Evolutionary conservation across 2,113 vertebrate genomes (phyloP), one percentile per base, ranked within the genome.

Genomic region (Ascaphus truei): DNA sequence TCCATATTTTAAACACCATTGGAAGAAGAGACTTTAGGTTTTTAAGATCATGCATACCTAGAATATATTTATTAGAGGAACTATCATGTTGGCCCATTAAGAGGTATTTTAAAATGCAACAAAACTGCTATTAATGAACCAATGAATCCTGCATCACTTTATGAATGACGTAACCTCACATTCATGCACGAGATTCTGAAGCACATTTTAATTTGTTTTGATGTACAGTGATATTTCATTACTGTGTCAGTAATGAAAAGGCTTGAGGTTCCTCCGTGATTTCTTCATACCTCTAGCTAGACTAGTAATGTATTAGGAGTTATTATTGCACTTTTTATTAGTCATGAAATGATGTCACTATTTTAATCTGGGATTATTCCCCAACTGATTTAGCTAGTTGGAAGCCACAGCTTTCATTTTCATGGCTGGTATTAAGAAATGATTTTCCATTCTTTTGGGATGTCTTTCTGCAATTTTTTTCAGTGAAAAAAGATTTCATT

Each of bases 401-500:
- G 10, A 77, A 57, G 64, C 60, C 51, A 72, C 62, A 78, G 75
- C 77, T 76, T 84, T 84, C 77, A 83, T 83, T 80, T 82, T 83
- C 75, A 59, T 81, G 52, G 64, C 51, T 80, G 81, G 64, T 72
- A 78, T 82, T 81, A 86, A 74, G 64, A 43, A 73, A 64, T 29
- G 39, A 2, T 68, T 75, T 75, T 60, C 39, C 62, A 75, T 60
- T 34, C 79, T 71, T 77, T 74, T 36, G 75, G 76, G 79, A 76
- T 71, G 41, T 45, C 10, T 76, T 73, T 71, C 59, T 36, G 80
- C 76, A 79, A 73, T 79, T 81, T 77, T 77, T 79, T 48, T 81
- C 80, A 80, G 78, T 85, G 80, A 80, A 80, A 82, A 67, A 76
- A 27, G 60, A 66, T 81, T 83, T 80, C 62, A 78, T 81, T 84